Percentiles rank a stretch among this genome's conserved stretches.
These are phyloP conservation scores for Pandemis corylana DNA, from an alignment of 2,888 invertebrate genomes.

Conservation along the genomic window DNA sequence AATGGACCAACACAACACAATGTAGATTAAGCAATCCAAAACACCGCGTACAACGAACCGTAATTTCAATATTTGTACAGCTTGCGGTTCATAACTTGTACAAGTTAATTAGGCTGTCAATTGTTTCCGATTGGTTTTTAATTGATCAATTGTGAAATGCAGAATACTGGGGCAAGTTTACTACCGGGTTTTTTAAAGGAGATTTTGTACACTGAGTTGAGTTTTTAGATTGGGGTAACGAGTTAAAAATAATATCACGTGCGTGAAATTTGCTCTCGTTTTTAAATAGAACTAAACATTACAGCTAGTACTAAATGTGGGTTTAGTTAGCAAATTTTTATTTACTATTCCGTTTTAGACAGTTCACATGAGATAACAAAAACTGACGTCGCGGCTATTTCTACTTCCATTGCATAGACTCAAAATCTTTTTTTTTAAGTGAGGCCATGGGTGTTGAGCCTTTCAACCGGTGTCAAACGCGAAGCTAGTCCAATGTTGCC, in stretches of 20 bases:
- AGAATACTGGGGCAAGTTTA: constrained; percentile 11
- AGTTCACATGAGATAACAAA: too few species aligned
- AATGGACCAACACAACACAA: background rate
- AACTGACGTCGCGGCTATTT: too few species aligned
- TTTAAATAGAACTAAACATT: background rate
- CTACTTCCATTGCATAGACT: too few species aligned
- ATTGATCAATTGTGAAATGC: constrained; percentile 35
- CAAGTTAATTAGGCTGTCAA: constrained; percentile 20
- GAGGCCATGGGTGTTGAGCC: too few species aligned
- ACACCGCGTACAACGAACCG: constrained; percentile 5
- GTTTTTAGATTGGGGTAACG: background rate
- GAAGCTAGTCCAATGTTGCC: too few species aligned
- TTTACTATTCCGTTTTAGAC: too few species aligned
- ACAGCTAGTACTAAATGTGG: too few species aligned
- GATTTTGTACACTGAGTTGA: background rate
- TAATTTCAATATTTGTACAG: constrained; percentile 12
- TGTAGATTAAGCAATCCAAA: constrained; percentile 1
- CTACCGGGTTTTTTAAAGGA: constrained; percentile 9
- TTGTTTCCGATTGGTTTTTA: constrained; percentile 23
- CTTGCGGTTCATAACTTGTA: constrained; percentile 11
- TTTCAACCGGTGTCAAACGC: too few species aligned
- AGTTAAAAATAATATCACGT: background rate
- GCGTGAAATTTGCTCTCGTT: background rate
- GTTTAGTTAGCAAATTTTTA: too few species aligned
- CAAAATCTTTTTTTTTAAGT: too few species aligned